These are phyloP conservation scores for Apamea anceps DNA, from an alignment of 2,888 invertebrate genomes.

Conservation along the genomic window DNA sequence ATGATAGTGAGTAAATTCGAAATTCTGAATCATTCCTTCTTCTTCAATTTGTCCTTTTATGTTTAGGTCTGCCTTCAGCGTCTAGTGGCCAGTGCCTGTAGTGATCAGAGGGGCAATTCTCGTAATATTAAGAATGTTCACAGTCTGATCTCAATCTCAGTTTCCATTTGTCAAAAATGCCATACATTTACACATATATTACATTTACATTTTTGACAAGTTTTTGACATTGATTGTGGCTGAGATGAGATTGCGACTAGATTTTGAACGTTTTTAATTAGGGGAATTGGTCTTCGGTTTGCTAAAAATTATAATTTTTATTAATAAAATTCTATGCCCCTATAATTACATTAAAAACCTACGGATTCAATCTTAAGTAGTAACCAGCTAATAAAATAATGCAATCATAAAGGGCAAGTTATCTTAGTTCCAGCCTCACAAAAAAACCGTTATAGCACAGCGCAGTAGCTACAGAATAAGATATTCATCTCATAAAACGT, in stretches of 20 bases:
- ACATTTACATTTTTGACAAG: too few species aligned
- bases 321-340: not conserved
- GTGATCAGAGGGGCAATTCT: too few species aligned
- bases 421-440: not conserved
- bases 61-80: not conserved
- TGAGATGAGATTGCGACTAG: too few species aligned
- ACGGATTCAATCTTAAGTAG: not conserved
- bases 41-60: not conserved
- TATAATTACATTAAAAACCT: not conserved
- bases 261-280: too few species aligned
- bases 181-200: too few species aligned
- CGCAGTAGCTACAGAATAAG: slow-evolving; percentile 4
- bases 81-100: too few species aligned
- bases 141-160: too few species aligned
- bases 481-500: slow-evolving; percentile 39
- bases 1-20: not conserved
- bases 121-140: too few species aligned
- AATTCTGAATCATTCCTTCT: not conserved
- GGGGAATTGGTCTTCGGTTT: too few species aligned
- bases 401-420: not conserved
- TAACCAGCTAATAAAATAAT: not conserved
- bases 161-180: too few species aligned
- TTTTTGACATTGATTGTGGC: too few species aligned
- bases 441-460: not conserved
- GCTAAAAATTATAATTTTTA: not conserved